Conservation (phyloP, 2,888 invertebrate species). For the Zhuqinia jingwanae region DNA sequence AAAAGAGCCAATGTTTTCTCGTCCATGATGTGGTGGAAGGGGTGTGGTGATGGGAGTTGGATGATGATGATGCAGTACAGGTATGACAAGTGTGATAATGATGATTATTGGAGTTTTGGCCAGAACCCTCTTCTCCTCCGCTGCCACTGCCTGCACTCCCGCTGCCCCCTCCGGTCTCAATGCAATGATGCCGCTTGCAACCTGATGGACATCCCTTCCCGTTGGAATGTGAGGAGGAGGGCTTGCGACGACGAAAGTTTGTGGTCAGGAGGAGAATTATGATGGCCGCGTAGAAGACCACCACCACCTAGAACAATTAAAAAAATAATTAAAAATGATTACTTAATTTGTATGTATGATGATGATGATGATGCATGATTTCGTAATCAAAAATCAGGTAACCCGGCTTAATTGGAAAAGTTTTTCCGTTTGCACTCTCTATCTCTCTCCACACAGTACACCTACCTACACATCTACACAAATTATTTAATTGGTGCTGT, state of each 20-base stretch:
- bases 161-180: too few species aligned
- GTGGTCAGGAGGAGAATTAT: constrained; percentile 80
- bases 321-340: constrained; percentile 7
- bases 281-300: constrained; percentile 81
- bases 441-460: too few species aligned
- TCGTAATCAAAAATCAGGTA: background rate
- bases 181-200: constrained; percentile 57
- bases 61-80: constrained; percentile 38
- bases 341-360: background rate
- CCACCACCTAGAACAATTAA: constrained; percentile 81
- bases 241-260: constrained; percentile 79
- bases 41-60: constrained; percentile 33
- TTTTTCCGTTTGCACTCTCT: too few species aligned
- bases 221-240: constrained; percentile 55
- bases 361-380: background rate
- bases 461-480: too few species aligned
- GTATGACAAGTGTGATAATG: constrained; percentile 63
- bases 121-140: constrained; percentile 20
- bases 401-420: too few species aligned
- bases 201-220: constrained; percentile 66
- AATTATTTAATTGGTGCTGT: too few species aligned
- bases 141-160: too few species aligned
- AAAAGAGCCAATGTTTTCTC: constrained; percentile 79
- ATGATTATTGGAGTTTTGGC: constrained; percentile 17
- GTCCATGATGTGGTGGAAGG: constrained; percentile 63